phyloP scores from a whole-genome alignment of 2,797 vertebrate species.

The Gymnothorax reevesii region DNA sequence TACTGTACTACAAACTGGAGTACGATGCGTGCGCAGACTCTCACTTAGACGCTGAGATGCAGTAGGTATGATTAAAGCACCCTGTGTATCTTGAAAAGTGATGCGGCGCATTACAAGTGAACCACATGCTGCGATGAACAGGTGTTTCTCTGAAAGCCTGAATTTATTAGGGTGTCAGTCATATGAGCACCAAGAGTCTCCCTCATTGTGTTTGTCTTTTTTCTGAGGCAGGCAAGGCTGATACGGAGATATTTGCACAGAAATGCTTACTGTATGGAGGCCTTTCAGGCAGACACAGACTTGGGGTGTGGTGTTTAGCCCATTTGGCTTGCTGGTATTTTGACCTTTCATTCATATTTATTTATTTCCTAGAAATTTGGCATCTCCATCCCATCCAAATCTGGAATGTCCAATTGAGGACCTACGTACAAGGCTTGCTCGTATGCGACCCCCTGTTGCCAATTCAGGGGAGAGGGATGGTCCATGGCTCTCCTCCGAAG shows the following conservation, averaged over 20 bases:
- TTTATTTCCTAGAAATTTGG: no score
- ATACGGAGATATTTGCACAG: neutral
- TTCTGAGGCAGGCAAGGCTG: neutral
- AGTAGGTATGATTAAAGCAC: neutral
- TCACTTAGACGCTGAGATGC: neutral
- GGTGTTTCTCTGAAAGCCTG: neutral
- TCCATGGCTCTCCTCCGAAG: no score
- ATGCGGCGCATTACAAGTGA: neutral
- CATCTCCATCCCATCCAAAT: no score
- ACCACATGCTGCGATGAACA: neutral
- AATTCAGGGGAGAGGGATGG: no score
- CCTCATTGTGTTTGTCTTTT: neutral
- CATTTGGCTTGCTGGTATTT: neutral
- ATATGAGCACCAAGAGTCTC: neutral
- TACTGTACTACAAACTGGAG: neutral
- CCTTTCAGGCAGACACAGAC: neutral
- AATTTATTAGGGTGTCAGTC: slow-evolving; percentile 2
- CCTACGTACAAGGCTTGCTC: no score
- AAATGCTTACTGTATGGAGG: neutral
- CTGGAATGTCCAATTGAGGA: no score
- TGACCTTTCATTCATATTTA: neutral
- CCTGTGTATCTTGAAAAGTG: neutral
- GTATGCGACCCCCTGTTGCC: no score
- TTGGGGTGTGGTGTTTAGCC: neutral
- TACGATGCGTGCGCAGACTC: neutral